phyloP scores from a whole-genome alignment of 2,888 invertebrate genomes.

The Aleiodes alternator region DNA sequence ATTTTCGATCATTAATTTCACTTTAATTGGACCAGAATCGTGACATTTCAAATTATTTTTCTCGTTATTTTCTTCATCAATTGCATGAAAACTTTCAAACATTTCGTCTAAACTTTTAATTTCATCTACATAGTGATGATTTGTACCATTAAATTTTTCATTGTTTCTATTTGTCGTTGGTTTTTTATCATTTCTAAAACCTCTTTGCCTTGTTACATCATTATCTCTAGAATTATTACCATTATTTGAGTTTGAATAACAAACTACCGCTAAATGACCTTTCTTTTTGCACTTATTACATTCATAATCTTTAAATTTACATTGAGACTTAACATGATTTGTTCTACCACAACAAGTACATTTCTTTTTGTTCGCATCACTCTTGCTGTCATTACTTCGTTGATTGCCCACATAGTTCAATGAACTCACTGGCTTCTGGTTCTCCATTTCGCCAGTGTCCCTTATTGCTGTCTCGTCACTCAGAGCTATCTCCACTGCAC shows the following conservation, averaged over 20 bases:
- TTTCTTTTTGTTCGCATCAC: not conserved
- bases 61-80: constrained; percentile 1
- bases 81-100: constrained; percentile 23
- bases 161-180: not conserved
- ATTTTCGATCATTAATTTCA: not conserved
- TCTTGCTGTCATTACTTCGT: not conserved
- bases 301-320: constrained; percentile 33
- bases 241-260: constrained; percentile 34
- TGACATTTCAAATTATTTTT: not conserved
- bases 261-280: constrained; percentile 37
- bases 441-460: not conserved
- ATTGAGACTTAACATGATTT: constrained; percentile 31
- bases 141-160: constrained; percentile 2
- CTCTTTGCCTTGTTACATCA: not conserved
- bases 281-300: constrained; percentile 45
- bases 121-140: constrained; percentile 37
- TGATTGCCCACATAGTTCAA: constrained; percentile 8
- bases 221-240: constrained; percentile 1
- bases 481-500: constrained; percentile 14
- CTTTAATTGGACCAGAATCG: constrained; percentile 17
- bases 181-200: constrained; percentile 11
- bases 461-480: constrained; percentile 6
- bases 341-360: constrained; percentile 39
- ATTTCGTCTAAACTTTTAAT: constrained; percentile 29
- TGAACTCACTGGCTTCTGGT: not conserved